These are phyloP conservation scores for Hymenopus coronatus DNA, from an alignment of 2,888 invertebrate genomes.

Conservation along the genomic window DNA sequence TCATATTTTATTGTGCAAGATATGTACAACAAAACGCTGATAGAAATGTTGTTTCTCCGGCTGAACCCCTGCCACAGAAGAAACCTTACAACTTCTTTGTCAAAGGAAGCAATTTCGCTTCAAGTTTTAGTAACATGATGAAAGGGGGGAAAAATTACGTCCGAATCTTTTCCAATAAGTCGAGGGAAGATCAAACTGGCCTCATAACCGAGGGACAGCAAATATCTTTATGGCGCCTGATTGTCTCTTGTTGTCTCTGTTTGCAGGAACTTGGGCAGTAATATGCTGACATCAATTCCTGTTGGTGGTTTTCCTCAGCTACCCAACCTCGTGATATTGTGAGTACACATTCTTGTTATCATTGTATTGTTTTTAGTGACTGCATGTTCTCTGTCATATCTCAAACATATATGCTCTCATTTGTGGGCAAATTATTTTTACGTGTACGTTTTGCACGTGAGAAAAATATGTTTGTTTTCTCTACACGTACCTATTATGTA, in stretches of 20 bases:
- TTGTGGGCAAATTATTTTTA: too few relatives aligned
- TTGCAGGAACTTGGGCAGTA: slow-evolving; percentile 72
- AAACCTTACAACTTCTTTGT: background rate
- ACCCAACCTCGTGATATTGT: slow-evolving; percentile 74
- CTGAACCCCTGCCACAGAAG: background rate
- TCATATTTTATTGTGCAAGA: too few relatives aligned
- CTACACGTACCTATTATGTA: too few relatives aligned
- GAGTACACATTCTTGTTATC: slow-evolving; percentile 51
- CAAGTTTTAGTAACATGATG: background rate
- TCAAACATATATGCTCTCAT: too few relatives aligned
- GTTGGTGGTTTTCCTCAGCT: slow-evolving; percentile 68
- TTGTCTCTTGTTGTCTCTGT: slow-evolving; percentile 15
- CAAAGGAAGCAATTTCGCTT: background rate
- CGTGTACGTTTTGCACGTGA: too few relatives aligned
- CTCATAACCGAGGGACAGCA: background rate
- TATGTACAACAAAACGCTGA: background rate
- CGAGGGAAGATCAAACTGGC: background rate
- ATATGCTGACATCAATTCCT: slow-evolving; percentile 67
- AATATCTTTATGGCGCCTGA: background rate
- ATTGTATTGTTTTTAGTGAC: background rate
- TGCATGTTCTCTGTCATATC: too few relatives aligned
- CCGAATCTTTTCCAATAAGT: background rate
- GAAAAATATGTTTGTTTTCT: too few relatives aligned
- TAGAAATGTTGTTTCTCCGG: background rate
- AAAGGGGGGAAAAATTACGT: background rate